These are phyloP conservation scores for Chironomus striatipennis DNA, from an alignment of 1,140 invertebrate species.

Conservation along the genomic window DNA sequence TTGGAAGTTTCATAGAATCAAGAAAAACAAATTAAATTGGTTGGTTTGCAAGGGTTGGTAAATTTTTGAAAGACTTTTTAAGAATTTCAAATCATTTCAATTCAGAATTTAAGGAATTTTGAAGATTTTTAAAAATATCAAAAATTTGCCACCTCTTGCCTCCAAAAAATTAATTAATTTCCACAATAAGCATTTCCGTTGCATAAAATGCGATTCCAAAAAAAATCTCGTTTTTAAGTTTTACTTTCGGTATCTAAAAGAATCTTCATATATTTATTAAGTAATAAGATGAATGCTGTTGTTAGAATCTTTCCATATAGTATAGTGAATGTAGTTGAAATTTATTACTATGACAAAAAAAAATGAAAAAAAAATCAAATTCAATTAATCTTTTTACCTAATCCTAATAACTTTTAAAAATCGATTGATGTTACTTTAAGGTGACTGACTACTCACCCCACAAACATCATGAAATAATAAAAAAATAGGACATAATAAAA, in stretches of 20 bases:
- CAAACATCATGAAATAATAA: background rate
- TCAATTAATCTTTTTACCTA: background rate
- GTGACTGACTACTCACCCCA: background rate
- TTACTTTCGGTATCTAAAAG: background rate
- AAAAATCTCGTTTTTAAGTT: background rate
- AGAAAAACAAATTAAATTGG: background rate
- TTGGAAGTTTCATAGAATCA: background rate
- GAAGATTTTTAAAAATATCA: too few relatives aligned
- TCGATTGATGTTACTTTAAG: background rate
- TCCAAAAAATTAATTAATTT: background rate
- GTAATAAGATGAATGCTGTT: background rate
- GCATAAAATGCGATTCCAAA: too few relatives aligned
- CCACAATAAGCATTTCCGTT: background rate
- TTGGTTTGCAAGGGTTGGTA: too few relatives aligned
- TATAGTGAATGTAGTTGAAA: slow-evolving; percentile 14
- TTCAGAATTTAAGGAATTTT: too few relatives aligned
- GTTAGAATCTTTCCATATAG: slow-evolving; percentile 10
- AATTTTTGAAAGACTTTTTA: too few relatives aligned
- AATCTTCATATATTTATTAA: background rate
- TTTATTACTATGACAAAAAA: background rate
- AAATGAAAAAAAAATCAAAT: background rate
- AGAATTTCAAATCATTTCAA: too few relatives aligned
- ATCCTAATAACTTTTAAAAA: background rate
- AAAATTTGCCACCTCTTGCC: background rate
- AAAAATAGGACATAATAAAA: background rate